A percentile compares a stretch with the other conserved stretches of the same genome.
These are phyloP conservation scores for Muntiacus reevesi DNA, from an alignment of 2,113 vertebrate genomes.

Conservation along the genomic window DNA sequence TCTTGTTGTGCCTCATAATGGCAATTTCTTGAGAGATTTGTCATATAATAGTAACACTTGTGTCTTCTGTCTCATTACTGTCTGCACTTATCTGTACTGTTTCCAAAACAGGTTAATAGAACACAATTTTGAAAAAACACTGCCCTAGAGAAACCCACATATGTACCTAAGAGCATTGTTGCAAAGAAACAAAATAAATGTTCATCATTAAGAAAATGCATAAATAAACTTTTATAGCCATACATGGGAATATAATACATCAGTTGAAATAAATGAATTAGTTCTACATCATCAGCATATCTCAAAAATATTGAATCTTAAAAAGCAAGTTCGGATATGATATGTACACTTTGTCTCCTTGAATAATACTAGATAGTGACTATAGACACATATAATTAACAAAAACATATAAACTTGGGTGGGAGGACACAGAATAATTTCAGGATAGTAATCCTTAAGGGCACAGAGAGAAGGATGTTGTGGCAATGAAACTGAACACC, in stretches of 20 bases:
- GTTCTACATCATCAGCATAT: background rate
- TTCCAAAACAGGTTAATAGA: background rate
- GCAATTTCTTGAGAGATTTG: background rate
- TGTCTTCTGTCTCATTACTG: slow-evolving; percentile 2
- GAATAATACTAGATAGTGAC: background rate
- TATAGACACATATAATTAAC: background rate
- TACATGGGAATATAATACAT: background rate
- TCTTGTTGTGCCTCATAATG: background rate
- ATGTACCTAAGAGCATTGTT: background rate
- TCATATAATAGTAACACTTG: background rate
- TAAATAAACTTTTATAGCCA: background rate
- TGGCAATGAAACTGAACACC: background rate
- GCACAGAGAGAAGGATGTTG: background rate
- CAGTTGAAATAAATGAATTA: background rate
- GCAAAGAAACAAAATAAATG: background rate
- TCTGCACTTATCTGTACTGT: background rate
- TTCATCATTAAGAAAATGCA: background rate
- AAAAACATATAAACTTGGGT: background rate
- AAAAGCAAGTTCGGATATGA: background rate
- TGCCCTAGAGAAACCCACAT: background rate
- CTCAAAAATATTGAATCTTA: background rate
- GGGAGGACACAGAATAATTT: background rate
- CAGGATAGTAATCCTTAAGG: background rate
- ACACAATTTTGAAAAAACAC: background rate
- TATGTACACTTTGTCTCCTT: background rate